Base-by-base conservation (phyloP, 2,113 vertebrate genomes). In the Illadopsis cleaveri region DNA sequence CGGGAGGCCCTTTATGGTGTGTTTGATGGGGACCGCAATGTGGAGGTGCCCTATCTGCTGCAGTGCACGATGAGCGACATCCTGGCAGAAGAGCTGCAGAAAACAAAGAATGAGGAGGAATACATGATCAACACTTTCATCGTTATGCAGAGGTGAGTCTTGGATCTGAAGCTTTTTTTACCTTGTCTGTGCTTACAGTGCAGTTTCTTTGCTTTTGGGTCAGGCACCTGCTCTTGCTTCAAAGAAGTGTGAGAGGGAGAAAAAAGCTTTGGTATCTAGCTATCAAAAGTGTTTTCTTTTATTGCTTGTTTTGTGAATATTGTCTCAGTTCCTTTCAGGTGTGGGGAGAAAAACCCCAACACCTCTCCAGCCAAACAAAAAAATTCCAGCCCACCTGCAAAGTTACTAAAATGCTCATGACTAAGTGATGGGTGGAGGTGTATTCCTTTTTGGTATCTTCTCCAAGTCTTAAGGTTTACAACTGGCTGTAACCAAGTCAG, bases 21-120 rank as follows among this genome's bases (percentile, higher is more conserved):
- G 69, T 99, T 99, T 33, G 99, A 99, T 5, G 99, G 99, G 2
- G 99, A 99, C 95, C 98, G 99, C 51, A 99, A 99, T 1, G 99
- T 99, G 91, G 99, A 99, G 77, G 99, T 99, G 62, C 99, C 99
- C 3, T 99, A 98, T 82, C 98, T 99, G 64, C 97, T 99, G 62
- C 99, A 99, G 96, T 99, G 99, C 93, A 99, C 99, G 0, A 99
- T 99, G 99, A 99, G 99, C 2, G 99, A 99, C 81, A 98, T 99
- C 92, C 95, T 99, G 92, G 99, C 99, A 0, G 99, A 99, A 78
- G 99, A 99, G 89, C 96, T 99, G 18, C 99, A 99, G 97, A 99
- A 98, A 95, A 99, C 98, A 23, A 99, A 99, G 95, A 99, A 98
- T 1, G 99, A 99, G 58, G 99, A 99, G 89, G 99, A 99, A 64